Base-by-base conservation (phyloP, 2,797 vertebrate species). In the Sphenopsis melanotis region DNA sequence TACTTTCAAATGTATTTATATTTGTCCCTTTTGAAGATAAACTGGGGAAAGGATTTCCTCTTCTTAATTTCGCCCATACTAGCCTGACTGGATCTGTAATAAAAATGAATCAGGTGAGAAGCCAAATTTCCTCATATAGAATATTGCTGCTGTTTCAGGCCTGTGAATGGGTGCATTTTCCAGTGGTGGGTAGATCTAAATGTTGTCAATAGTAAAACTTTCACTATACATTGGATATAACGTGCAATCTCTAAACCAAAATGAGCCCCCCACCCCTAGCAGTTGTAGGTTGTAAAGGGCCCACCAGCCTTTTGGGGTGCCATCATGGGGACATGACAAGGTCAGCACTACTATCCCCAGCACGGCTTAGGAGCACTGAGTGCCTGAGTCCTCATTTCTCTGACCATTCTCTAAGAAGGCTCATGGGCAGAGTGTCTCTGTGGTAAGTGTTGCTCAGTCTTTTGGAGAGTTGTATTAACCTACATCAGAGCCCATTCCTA, bases 51-150 rank as follows among this genome's bases (percentile, higher is more conserved):
- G 97, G 95, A 89, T 95, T 98, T 93, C 92, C 94, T 59, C 93
- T 98, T 81, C 95, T 92, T 83, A 95, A 84, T 39, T 91, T 96
- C 37, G 26, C 95, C 49, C 93, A 96, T 16, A 86, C 96, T 90
- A 96, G 82, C 36, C 50, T 97, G 5, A 34, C 92, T 89, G 95
- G 95, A 77, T 89, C 96, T 65, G 83, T 94, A 49, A 92, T 97
- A 87, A 79, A 97, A 95, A 95, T 97, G 1, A 89, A 97, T 39
- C 84, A 96, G 96, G 96, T 97, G 76, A 98, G 96, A 89, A 91
- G 46, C 6, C 8, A 2, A 6, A 63, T 77, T 66, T 81, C 42
- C 68, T 87, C 44, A 55, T 80, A 37, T 27, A 90, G 22, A 83
- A 23, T 64, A 66, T 39, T 53, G 13, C 20, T 82, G 24, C 16